These are phyloP conservation scores for Boloria selene DNA, from an alignment of 2,888 invertebrate genomes.

Conservation along the genomic window DNA sequence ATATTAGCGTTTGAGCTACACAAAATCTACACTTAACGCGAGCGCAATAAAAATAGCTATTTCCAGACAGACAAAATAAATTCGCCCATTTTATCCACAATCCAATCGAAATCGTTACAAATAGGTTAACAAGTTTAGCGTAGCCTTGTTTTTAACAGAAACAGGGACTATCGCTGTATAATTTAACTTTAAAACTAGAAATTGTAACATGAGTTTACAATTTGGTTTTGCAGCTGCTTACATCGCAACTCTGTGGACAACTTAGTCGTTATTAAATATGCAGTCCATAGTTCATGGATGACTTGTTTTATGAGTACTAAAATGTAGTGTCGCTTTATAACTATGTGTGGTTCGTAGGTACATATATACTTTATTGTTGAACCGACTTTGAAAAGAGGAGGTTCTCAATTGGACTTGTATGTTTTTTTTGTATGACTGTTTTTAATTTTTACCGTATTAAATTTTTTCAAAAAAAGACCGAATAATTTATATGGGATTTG, in stretches of 20 bases:
- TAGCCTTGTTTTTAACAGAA: constrained; percentile 27
- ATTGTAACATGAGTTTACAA: constrained; percentile 31
- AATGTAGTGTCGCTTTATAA: background rate
- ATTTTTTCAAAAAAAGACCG: no score
- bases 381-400: no score
- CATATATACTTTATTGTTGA: no score
- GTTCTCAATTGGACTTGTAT: no score
- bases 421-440: no score
- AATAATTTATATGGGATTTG: no score
- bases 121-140: constrained; percentile 36
- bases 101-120: constrained; percentile 32
- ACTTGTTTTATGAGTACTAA: constrained; percentile 6
- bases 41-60: constrained; percentile 17
- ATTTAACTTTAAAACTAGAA: constrained; percentile 40
- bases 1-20: background rate
- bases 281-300: constrained; percentile 19
- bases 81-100: constrained; percentile 28
- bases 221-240: constrained; percentile 34
- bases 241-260: constrained; percentile 23
- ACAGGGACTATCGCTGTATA: constrained; percentile 38
- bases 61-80: constrained; percentile 24
- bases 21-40: background rate
- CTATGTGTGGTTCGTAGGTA: no score
- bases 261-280: constrained; percentile 31
- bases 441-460: no score